phyloP scores from a whole-genome alignment of 2,797 vertebrate species.

The Rhyacichthys aspro region DNA sequence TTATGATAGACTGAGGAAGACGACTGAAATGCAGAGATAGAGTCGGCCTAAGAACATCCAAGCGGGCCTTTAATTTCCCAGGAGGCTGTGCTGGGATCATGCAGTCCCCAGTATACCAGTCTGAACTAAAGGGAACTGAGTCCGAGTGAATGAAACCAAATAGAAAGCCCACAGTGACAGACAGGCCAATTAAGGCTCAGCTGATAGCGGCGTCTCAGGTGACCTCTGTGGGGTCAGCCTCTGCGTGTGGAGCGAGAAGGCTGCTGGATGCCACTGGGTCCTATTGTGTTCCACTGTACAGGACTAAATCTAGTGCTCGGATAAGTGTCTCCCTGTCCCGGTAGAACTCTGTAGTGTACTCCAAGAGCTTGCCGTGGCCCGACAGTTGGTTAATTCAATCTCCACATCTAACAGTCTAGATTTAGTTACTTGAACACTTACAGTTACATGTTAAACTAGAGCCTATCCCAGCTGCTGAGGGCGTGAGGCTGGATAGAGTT shows the following conservation, averaged over 20 bases:
- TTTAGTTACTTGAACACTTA: no score
- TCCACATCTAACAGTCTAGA: neutral
- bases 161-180: constrained; percentile 33
- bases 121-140: constrained; percentile 20
- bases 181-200: constrained; percentile 46
- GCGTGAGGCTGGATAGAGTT: no score
- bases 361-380: neutral
- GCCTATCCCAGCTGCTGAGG: no score
- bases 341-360: neutral
- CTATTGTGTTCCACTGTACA: neutral
- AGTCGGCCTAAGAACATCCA: constrained; percentile 40
- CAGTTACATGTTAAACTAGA: no score
- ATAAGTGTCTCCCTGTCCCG: neutral
- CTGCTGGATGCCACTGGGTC: neutral
- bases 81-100: constrained; percentile 18
- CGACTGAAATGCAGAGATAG: constrained; percentile 11
- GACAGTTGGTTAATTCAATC: neutral
- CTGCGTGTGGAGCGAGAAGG: constrained; percentile 7
- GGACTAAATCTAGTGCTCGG: neutral
- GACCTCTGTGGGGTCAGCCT: constrained; percentile 35
- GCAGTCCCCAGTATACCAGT: constrained; percentile 12
- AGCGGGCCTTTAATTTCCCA: constrained; percentile 59
- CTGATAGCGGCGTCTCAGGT: constrained; percentile 15
- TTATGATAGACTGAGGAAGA: constrained; percentile 17
- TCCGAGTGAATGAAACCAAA: constrained; percentile 46